phyloP scores from a whole-genome alignment of 2,888 invertebrate species.

The Trachelus tabidus region DNA sequence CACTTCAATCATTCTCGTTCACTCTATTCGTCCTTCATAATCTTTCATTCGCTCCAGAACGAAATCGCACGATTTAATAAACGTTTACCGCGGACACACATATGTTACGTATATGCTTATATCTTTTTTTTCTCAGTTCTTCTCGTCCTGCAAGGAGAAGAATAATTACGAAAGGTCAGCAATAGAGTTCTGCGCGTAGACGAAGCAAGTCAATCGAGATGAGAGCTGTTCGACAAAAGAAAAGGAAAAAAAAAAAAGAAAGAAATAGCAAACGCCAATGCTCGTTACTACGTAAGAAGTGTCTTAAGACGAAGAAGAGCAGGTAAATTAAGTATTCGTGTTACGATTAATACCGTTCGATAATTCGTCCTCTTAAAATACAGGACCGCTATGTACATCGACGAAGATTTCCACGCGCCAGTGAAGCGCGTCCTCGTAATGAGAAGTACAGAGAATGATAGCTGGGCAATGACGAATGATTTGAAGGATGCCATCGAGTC shows the following conservation, averaged over 20 bases:
- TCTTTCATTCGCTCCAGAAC: background rate
- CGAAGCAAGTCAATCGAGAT: background rate
- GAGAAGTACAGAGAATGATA: background rate
- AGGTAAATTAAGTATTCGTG: conserved; percentile 12
- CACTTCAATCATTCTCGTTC: conserved; percentile 19
- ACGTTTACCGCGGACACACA: background rate
- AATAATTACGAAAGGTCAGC: background rate
- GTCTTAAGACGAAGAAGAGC: conserved; percentile 14
- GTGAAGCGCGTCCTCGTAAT: background rate
- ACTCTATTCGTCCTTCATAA: background rate
- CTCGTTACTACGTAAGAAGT: background rate
- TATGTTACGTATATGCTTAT: background rate
- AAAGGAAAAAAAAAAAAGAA: background rate
- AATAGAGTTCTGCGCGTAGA: background rate
- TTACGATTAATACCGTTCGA: conserved; percentile 7
- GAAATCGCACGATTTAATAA: background rate
- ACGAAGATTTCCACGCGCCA: conserved; percentile 9
- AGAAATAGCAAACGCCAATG: background rate
- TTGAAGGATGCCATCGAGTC: background rate
- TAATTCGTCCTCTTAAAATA: conserved; percentile 24
- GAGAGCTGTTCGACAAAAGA: too few relatives aligned
- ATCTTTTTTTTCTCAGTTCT: background rate
- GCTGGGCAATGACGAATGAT: background rate
- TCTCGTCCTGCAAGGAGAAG: background rate
- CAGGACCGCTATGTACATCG: conserved; percentile 31